These are phyloP conservation scores for Elegia similella DNA, from an alignment of 2,888 invertebrate genomes.

Conservation along the genomic window DNA sequence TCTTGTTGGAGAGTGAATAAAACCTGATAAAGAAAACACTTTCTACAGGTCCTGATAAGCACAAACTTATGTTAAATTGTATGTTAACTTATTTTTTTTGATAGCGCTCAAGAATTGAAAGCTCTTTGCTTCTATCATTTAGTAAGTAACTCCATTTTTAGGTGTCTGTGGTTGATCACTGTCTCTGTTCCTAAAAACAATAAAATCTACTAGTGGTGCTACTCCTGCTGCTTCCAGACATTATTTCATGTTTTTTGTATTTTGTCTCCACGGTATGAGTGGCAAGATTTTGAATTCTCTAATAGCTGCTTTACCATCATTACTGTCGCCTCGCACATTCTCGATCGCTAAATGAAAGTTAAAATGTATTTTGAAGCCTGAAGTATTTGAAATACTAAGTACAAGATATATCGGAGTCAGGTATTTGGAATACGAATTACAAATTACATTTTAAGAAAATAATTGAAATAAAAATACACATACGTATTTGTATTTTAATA, in stretches of 20 bases:
- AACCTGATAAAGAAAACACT: slow-evolving; percentile 21
- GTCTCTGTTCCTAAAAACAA: background rate
- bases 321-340: no score
- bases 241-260: no score
- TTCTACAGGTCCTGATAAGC: slow-evolving; percentile 20
- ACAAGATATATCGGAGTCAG: no score
- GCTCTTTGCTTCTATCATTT: background rate
- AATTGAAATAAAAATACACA: no score
- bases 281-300: background rate
- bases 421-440: no score
- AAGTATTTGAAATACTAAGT: no score
- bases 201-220: background rate
- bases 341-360: no score
- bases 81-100: background rate
- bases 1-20: slow-evolving; percentile 23
- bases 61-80: slow-evolving; percentile 18
- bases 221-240: background rate
- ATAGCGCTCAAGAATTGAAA: background rate
- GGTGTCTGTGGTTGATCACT: background rate
- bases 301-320: no score
- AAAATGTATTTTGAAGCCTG: no score
- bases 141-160: background rate
- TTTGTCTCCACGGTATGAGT: background rate
- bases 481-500: no score
- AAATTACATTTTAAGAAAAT: no score